Percentiles rank a stretch among this genome's conserved stretches.
Evolutionary conservation across 2,113 vertebrate genomes (phyloP).

Genomic region (Amazona guildingii): DNA sequence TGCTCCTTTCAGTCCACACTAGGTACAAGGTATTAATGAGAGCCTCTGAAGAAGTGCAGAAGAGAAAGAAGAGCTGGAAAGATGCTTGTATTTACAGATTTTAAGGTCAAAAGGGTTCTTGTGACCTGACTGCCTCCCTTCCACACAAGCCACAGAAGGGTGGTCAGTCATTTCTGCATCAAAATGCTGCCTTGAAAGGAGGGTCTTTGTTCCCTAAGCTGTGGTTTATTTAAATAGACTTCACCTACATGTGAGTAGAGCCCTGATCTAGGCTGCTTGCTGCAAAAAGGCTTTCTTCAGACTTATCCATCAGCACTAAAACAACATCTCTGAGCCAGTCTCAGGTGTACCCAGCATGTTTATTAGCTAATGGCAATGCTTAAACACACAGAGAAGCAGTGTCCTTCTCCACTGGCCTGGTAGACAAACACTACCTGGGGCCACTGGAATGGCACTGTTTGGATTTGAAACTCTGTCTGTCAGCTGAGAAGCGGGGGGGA

Average conservation of each 20-base stretch:
- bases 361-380: slow-evolving; percentile 26
- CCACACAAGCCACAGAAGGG: not conserved
- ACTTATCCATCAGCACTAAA: slow-evolving; percentile 43
- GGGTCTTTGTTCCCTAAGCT: slow-evolving; percentile 32
- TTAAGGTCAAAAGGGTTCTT: not conserved
- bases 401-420: slow-evolving; percentile 1
- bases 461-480: not conserved
- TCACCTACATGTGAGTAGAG: not conserved
- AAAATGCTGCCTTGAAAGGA: not conserved
- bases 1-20: not conserved
- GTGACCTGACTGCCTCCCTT: not conserved
- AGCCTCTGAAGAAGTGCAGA: not conserved
- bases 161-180: not conserved
- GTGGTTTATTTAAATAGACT: slow-evolving; percentile 2
- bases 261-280: not conserved
- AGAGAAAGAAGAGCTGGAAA: not conserved
- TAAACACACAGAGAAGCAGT: not conserved
- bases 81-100: not conserved
- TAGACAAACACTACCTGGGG: slow-evolving; percentile 1
- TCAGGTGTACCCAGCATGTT: not conserved
- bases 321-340: slow-evolving; percentile 32
- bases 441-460: not conserved
- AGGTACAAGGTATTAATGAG: not conserved
- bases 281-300: slow-evolving; percentile 12
- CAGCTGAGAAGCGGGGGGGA: not conserved